Conservation (phyloP, 2,797 vertebrate genomes). For the Percopsis omiscomaycus region DNA sequence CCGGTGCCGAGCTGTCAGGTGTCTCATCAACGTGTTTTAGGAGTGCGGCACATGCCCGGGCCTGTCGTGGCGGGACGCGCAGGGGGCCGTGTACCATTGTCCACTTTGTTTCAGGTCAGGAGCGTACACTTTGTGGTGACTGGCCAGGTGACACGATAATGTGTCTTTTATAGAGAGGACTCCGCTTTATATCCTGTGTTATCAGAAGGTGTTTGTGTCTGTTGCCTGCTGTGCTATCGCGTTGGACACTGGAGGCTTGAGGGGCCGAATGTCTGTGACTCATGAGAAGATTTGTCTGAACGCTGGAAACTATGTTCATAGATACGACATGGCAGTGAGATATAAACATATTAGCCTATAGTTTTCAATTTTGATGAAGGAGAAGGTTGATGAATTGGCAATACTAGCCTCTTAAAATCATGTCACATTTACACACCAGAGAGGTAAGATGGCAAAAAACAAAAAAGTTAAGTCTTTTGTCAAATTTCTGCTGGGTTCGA, state of each 20-base stretch:
- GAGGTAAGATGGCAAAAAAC: too few species aligned
- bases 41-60: slow-evolving; percentile 61
- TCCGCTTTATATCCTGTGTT: slow-evolving; percentile 19
- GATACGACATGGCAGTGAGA: slow-evolving; percentile 30
- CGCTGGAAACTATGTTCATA: slow-evolving; percentile 9
- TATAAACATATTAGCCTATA: slow-evolving; percentile 31
- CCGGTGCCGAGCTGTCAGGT: slow-evolving; percentile 66
- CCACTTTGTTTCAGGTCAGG: slow-evolving; percentile 78
- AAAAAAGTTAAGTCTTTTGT: too few species aligned
- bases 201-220: slow-evolving; percentile 33
- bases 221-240: slow-evolving; percentile 44
- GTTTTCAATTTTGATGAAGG: slow-evolving; percentile 9
- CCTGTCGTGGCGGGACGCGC: slow-evolving; percentile 58
- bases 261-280: slow-evolving; percentile 41
- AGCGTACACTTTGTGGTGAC: slow-evolving; percentile 59
- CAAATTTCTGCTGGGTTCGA: too few species aligned
- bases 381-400: slow-evolving; percentile 17
- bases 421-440: not conserved
- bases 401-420: slow-evolving; percentile 5
- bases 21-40: slow-evolving; percentile 74
- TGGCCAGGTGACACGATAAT: slow-evolving; percentile 60
- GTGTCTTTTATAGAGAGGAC: slow-evolving; percentile 46
- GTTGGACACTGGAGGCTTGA: slow-evolving; percentile 47
- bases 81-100: slow-evolving; percentile 65
- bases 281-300: slow-evolving; percentile 26